Base-by-base conservation (phyloP, 2,113 vertebrate genomes). In the Raja brachyura region DNA sequence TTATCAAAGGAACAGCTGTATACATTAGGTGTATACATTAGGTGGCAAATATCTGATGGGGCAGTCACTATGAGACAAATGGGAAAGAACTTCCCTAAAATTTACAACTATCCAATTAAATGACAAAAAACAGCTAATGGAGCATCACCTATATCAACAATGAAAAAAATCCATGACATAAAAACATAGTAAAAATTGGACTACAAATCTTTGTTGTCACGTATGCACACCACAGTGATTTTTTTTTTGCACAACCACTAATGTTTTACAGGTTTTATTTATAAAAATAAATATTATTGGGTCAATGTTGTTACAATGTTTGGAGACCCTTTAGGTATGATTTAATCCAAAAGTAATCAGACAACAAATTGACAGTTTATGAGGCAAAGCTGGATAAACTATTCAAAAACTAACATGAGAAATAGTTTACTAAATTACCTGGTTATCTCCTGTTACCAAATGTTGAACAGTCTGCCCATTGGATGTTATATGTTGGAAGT, bases 381-480 rank as follows among this genome's bases (percentile, higher is more conserved):
- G 10, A 77, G 31, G 75, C 0, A 13, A 20, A 73, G 18, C 16
- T 73, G 70, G 75, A n/a, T 11, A 33, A 77, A 77, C n/a, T 77
- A 77, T 77, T 14, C 31, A 16, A 33, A 14, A 31, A 77, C 70
- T 73, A 22, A 22, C 22, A 22, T 1, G 5, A 73, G 22, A 73
- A 73, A 66, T 66, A 66, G 63, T 20, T 73, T 20, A 73, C 70
- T 66, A 14, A 73, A 73, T 96, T 85, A 99, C 98, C 96, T 99
- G 98, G 95, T 98, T 99, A 93, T 99, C 98, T 3, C 97, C 96
- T 0, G 98, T 97, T 95, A 99, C 98, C 83, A 99, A 96, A 93
- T 99, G 98, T 96, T 99, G 98, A 22, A 99, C 97, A 0, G 97
- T 99, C 95, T 99, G 98, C 11, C 98, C 98, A 0, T 99, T 98